Conservation (phyloP, 2,113 vertebrate species). For the Tor tambroides region DNA sequence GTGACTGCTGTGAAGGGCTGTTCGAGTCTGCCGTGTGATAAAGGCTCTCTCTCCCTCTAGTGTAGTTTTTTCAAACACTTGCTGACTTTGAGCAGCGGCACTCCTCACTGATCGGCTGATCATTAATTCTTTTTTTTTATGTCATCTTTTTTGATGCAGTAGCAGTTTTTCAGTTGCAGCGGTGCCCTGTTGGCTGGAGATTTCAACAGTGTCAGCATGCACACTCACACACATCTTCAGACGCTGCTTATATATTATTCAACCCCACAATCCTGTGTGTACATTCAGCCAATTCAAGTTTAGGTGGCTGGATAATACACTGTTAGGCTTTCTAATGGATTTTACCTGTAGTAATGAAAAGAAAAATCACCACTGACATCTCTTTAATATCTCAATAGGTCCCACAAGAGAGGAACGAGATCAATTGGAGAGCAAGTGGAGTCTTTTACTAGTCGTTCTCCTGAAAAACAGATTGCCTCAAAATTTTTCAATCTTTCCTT, state of each 20-base stretch:
- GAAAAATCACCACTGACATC: neutral
- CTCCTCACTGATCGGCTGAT: slow-evolving; percentile 35
- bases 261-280: neutral
- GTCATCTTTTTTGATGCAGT: slow-evolving; percentile 33
- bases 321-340: slow-evolving; percentile 49
- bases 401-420: neutral
- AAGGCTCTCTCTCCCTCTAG: slow-evolving; percentile 18
- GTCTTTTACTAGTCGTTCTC: neutral
- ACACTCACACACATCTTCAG: neutral
- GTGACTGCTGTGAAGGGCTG: neutral
- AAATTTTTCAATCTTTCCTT: too few relatives aligned
- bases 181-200: slow-evolving; percentile 16
- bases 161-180: slow-evolving; percentile 14
- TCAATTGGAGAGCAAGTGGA: neutral
- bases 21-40: neutral
- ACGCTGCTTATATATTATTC: neutral
- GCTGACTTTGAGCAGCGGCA: slow-evolving; percentile 37
- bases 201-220: neutral
- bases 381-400: neutral
- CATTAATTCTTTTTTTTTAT: slow-evolving; percentile 31
- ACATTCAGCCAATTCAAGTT: slow-evolving; percentile 9
- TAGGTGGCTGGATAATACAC: slow-evolving; percentile 14
- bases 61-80: slow-evolving; percentile 38
- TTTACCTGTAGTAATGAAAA: neutral
- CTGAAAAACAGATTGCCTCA: too few relatives aligned